These are phyloP conservation scores for Sylvilagus bachmani DNA, from an alignment of 2,113 vertebrate species.

Conservation along the genomic window DNA sequence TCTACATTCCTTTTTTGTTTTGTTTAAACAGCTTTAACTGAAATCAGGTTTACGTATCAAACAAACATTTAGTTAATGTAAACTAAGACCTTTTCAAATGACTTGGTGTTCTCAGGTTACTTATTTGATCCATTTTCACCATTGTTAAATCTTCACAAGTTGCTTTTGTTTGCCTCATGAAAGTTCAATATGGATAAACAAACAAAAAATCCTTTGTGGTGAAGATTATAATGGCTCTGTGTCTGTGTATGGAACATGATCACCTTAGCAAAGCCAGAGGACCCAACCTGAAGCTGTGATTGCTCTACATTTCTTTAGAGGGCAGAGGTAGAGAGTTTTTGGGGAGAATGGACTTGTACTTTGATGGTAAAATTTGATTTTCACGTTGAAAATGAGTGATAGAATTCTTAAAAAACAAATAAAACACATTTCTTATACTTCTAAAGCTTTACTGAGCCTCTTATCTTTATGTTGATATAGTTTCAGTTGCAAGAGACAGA, in stretches of 20 bases:
- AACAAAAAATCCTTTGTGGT: slow-evolving; percentile 82
- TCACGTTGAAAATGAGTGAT: slow-evolving; percentile 26
- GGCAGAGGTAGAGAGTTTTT: slow-evolving; percentile 37
- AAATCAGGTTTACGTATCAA: slow-evolving; percentile 77
- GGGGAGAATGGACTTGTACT: background rate
- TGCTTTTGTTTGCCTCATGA: slow-evolving; percentile 82
- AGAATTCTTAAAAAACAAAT: background rate
- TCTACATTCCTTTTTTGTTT: slow-evolving; percentile 62
- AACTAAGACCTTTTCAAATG: slow-evolving; percentile 72
- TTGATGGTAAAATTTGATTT: slow-evolving; percentile 40
- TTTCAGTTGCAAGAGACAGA: background rate
- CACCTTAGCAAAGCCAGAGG: slow-evolving; percentile 73
- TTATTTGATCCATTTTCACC: slow-evolving; percentile 78
- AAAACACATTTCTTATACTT: background rate
- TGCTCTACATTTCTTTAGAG: slow-evolving; percentile 35
- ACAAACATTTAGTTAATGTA: slow-evolving; percentile 75
- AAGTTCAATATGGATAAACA: slow-evolving; percentile 79
- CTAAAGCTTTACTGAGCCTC: background rate
- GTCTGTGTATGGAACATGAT: slow-evolving; percentile 71
- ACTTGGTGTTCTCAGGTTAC: slow-evolving; percentile 71
- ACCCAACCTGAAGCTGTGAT: slow-evolving; percentile 42
- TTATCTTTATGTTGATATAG: background rate
- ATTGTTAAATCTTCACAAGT: slow-evolving; percentile 78
- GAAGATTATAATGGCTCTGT: slow-evolving; percentile 80
- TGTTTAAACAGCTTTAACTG: slow-evolving; percentile 77